Percentiles rank a stretch among this genome's conserved stretches.
Conservation (phyloP, 1,140 invertebrate genomes). For the Cydia splendana region DNA sequence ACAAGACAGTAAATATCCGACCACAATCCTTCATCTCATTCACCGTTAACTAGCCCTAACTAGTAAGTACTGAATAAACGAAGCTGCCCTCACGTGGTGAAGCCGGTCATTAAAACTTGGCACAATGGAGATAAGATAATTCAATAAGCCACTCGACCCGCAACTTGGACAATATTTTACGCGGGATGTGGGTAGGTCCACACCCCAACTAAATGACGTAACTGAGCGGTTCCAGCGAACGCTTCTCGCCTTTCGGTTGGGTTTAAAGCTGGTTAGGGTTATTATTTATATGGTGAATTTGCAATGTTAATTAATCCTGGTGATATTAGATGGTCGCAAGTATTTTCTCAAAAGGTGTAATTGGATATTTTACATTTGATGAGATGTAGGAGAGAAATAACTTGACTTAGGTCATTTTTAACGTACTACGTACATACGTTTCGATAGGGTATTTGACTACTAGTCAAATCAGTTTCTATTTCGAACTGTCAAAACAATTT, state of each 20-base stretch:
- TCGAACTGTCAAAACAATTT: no score
- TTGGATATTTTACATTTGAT: not conserved
- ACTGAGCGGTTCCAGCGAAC: not conserved
- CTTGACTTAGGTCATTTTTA: no score
- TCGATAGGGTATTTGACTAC: no score
- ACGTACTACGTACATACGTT: no score
- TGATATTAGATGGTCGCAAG: not conserved
- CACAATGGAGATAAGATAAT: constrained; percentile 32
- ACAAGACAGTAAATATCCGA: not conserved
- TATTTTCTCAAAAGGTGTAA: not conserved
- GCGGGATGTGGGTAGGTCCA: constrained; percentile 11
- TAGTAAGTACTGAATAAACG: constrained; percentile 21
- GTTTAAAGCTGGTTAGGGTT: not conserved
- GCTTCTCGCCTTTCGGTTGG: not conserved
- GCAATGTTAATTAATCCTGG: constrained; percentile 29
- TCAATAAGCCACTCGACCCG: constrained; percentile 26
- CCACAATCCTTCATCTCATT: not conserved
- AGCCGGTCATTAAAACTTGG: constrained; percentile 29
- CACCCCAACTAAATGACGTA: not conserved
- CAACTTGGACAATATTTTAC: constrained; percentile 30
- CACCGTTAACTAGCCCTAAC: not conserved
- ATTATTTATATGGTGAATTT: constrained; percentile 29
- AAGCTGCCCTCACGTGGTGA: constrained; percentile 21
- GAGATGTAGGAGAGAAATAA: not conserved
- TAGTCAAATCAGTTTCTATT: no score